These are phyloP conservation scores for Ormyrus rosae DNA, from an alignment of 2,888 invertebrate genomes.

Conservation along the genomic window DNA sequence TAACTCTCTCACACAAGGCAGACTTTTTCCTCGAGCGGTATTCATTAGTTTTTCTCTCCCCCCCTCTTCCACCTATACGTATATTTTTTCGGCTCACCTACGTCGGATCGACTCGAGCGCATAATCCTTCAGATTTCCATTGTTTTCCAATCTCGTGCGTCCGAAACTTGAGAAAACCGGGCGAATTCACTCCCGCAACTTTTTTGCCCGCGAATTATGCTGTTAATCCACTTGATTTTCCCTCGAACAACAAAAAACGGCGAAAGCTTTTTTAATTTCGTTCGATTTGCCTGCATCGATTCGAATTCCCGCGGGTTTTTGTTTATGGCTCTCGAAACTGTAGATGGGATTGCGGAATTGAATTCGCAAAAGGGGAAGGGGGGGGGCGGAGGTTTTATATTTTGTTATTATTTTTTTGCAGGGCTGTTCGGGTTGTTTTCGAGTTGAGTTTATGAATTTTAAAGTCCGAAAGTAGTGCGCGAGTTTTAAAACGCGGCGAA, in stretches of 20 bases:
- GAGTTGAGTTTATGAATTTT: conserved; percentile 27
- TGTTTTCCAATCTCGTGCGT: too few relatives aligned
- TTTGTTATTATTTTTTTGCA: not conserved
- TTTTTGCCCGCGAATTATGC: conserved; percentile 3
- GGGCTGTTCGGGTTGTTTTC: not conserved
- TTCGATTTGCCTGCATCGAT: conserved; percentile 22
- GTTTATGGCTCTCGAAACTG: conserved; percentile 33
- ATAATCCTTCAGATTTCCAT: not conserved
- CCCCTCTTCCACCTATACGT: too few relatives aligned
- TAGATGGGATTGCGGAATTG: conserved; percentile 29
- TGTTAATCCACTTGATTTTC: conserved; percentile 19
- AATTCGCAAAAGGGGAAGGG: not conserved
- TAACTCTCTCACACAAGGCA: not conserved
- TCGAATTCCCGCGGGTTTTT: not conserved
- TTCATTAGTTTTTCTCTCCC: not conserved
- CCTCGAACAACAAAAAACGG: too few relatives aligned
- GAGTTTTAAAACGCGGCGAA: conserved; percentile 11
- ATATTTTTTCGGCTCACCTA: not conserved
- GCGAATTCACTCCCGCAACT: not conserved
- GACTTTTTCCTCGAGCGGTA: not conserved
- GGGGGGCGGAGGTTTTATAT: not conserved
- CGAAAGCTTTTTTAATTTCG: conserved; percentile 35
- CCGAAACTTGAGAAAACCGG: conserved; percentile 11
- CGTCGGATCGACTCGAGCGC: not conserved
- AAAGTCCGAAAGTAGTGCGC: conserved; percentile 6